phyloP scores from a whole-genome alignment of 1,140 invertebrate species.

The Bombus cullumanus region DNA sequence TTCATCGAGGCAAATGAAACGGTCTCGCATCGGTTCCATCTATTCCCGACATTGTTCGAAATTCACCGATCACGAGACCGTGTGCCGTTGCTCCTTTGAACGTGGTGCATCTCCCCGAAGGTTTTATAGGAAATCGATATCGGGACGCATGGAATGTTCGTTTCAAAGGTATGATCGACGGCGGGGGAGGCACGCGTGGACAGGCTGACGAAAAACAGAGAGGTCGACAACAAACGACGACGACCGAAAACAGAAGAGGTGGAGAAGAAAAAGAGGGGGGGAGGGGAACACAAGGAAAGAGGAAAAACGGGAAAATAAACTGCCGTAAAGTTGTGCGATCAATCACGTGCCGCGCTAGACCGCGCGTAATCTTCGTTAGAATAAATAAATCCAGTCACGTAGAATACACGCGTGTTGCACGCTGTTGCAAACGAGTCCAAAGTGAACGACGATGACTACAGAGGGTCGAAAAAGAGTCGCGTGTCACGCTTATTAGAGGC shows the following conservation, averaged over 20 bases:
- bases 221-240: background rate
- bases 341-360: background rate
- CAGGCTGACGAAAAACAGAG: conserved; percentile 8
- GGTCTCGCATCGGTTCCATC: conserved; percentile 38
- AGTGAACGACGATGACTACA: background rate
- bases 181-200: conserved; percentile 18
- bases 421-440: background rate
- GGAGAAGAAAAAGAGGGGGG: too few species aligned
- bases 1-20: conserved; percentile 49
- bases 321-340: conserved; percentile 27
- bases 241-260: background rate
- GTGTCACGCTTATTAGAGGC: conserved; percentile 30
- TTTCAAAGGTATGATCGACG: conserved; percentile 47
- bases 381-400: conserved; percentile 38
- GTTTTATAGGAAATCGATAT: conserved; percentile 57
- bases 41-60: conserved; percentile 49
- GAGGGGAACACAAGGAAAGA: background rate
- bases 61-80: conserved; percentile 46
- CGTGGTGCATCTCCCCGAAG: conserved; percentile 43
- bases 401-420: background rate
- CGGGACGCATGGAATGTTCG: conserved; percentile 27
- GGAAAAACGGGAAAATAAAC: background rate
- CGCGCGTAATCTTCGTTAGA: conserved; percentile 21
- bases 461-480: background rate
- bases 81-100: conserved; percentile 44